These are phyloP conservation scores for Palloptera scutellata DNA, from an alignment of 2,888 invertebrate genomes.

Conservation along the genomic window DNA sequence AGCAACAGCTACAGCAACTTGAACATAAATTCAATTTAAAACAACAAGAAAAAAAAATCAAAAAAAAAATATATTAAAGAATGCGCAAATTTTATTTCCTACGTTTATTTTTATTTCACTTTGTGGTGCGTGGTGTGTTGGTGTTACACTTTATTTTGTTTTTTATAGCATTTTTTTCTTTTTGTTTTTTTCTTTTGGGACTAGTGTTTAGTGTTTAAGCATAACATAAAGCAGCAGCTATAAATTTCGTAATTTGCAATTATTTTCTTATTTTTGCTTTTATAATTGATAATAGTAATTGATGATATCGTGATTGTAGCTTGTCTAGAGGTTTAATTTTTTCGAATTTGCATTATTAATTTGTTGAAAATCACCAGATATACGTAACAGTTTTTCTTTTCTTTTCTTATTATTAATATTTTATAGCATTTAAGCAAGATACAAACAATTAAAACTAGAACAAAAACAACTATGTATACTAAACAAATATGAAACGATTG, in stretches of 20 bases:
- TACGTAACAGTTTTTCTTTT: constrained; percentile 36
- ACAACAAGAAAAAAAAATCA: no score
- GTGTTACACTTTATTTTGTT: no score
- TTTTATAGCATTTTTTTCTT: neutral
- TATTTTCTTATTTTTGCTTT: constrained; percentile 36
- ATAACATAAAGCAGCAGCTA: constrained; percentile 17
- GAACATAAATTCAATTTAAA: no score
- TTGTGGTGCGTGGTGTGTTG: no score
- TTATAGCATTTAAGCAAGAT: constrained; percentile 31
- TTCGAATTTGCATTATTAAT: constrained; percentile 6
- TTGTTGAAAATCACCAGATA: constrained; percentile 27
- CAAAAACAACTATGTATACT: constrained; percentile 30
- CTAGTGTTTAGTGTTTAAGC: constrained; percentile 27
- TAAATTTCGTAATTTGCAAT: constrained; percentile 15
- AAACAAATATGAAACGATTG: constrained; percentile 19
- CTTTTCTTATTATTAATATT: constrained; percentile 29
- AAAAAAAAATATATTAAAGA: no score
- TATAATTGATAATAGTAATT: constrained; percentile 12
- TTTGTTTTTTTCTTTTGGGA: constrained; percentile 20
- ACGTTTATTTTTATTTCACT: no score
- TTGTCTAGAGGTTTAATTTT: constrained; percentile 10
- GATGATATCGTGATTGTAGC: neutral
- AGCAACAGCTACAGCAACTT: no score
- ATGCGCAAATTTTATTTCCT: no score
- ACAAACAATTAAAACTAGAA: constrained; percentile 8